Evolutionary conservation across 1,140 invertebrate genomes (phyloP), one percentile per base, ranked within the genome.

Genomic region (Pogonomyrmex californicus): DNA sequence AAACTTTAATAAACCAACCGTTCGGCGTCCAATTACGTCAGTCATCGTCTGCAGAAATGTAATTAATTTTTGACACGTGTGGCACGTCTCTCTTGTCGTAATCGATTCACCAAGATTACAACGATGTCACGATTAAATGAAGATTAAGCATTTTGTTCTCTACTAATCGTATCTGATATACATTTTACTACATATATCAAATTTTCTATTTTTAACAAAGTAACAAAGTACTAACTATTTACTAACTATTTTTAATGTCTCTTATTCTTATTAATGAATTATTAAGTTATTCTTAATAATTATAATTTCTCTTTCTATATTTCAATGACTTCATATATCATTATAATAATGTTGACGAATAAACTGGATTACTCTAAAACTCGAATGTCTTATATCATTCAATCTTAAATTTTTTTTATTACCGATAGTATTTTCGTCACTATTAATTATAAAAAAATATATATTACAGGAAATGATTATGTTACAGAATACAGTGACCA

Each of bases 41-140:
- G 79, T 83, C 79, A 83, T 83, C 79, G 66, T 83, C 56, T 83
- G 54, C 41, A 49, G 38, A 62, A 62, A 83, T 83, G 44, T 62
- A 83, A 83, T 83, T 83, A 73, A 73, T 49, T 75, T 83, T 75
- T 75, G 79, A 75, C 49, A 68, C 79, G 79, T 83, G 54, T 49
- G 54, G 54, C 68, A 73, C 79, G 54, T 83, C 14, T 81, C 38
- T 56, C 65, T 58, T 60, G 68, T 54, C 17, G 33, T 47, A 47
- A 75, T 83, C 54, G 56, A 47, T 49, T 83, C 68, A 62, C 44
- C 68, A 49, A 60, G 9, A 81, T 56, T 23, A n/a, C 36, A 9
- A 30, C 7, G 36, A 36, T 54, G 47, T 60, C 62, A 47, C 12
- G 1, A 38, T 83, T 83, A 83, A 83, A 75, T 62, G 54, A 60